phyloP scores from a whole-genome alignment of 2,113 vertebrate species.

The Salminus brasiliensis region DNA sequence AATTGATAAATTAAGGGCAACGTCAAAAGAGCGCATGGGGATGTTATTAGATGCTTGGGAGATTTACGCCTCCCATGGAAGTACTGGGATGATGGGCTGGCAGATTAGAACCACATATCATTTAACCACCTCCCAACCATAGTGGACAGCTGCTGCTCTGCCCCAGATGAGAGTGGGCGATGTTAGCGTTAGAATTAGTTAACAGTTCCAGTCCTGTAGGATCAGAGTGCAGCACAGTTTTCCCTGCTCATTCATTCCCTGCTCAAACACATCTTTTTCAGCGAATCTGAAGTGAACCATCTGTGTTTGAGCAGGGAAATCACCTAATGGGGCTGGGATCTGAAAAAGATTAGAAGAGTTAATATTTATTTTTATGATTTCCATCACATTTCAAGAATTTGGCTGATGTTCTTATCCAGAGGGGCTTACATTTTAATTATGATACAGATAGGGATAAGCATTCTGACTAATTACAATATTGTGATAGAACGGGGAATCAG shows the following conservation, averaged over 20 bases:
- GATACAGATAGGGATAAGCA: no score
- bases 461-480: no score
- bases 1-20: slow-evolving; percentile 62
- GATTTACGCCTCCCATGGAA: slow-evolving; percentile 27
- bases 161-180: neutral
- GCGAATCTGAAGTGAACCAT: neutral
- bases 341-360: no score
- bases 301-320: neutral
- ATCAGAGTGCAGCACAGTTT: neutral
- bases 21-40: slow-evolving; percentile 56
- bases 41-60: slow-evolving; percentile 64
- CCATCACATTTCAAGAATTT: no score
- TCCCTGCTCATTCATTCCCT: neutral
- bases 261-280: neutral
- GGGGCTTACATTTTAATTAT: no score
- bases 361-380: no score
- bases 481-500: no score
- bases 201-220: neutral
- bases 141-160: neutral
- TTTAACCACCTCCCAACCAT: neutral
- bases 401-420: no score
- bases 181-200: neutral
- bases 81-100: slow-evolving; percentile 48
- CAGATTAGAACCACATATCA: slow-evolving; percentile 50
- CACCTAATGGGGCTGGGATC: no score